Percentiles rank a stretch among this genome's conserved stretches.
phyloP scores from a whole-genome alignment of 1,140 invertebrate species.

The Dreissena rostriformis region DNA sequence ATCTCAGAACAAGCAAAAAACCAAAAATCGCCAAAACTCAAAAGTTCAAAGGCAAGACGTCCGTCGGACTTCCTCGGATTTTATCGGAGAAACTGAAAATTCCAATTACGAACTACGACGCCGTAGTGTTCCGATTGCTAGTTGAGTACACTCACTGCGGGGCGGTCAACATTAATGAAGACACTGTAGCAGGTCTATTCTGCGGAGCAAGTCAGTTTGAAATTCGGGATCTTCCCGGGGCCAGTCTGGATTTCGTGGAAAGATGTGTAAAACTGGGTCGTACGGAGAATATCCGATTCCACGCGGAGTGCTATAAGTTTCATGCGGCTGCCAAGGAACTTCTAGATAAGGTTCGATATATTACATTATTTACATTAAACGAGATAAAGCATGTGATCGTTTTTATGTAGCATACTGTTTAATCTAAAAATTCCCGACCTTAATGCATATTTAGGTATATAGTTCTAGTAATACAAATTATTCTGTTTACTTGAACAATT shows the following conservation, averaged over 20 bases:
- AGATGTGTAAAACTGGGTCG: slow-evolving; percentile 24
- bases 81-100: slow-evolving; percentile 37
- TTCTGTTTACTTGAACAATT: too few species aligned
- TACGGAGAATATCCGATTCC: slow-evolving; percentile 9
- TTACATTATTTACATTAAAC: too few species aligned
- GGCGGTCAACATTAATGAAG: slow-evolving; percentile 36
- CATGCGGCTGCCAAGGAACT: neutral
- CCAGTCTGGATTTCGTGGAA: slow-evolving; percentile 54
- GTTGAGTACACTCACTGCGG: slow-evolving; percentile 47
- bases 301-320: slow-evolving; percentile 26
- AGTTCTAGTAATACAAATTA: too few species aligned
- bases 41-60: neutral
- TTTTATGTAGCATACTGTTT: too few species aligned
- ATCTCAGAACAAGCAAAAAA: neutral
- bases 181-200: slow-evolving; percentile 40
- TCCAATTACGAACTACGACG: slow-evolving; percentile 30
- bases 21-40: neutral
- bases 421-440: too few species aligned
- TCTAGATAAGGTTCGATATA: slow-evolving; percentile 23
- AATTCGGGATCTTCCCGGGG: slow-evolving; percentile 35
- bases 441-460: too few species aligned
- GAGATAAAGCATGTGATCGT: too few species aligned
- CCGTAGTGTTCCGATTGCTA: slow-evolving; percentile 26
- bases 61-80: slow-evolving; percentile 3
- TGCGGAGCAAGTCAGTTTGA: slow-evolving; percentile 53